Percentiles rank a stretch among this genome's conserved stretches.
phyloP scores from a whole-genome alignment of 2,113 vertebrate genomes.

The Rhinoderma darwinii region DNA sequence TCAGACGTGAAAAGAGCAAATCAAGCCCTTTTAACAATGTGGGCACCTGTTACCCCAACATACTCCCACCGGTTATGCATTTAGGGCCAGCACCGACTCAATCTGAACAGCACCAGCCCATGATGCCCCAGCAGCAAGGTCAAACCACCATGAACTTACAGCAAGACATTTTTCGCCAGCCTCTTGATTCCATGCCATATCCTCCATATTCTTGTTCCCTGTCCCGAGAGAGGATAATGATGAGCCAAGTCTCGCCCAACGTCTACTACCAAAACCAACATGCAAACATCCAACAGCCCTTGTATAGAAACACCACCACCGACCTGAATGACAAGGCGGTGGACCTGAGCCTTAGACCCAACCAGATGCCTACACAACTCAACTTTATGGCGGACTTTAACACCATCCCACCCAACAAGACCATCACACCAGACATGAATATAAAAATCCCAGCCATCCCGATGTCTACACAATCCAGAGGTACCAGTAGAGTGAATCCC shows the following conservation, averaged over 20 bases:
- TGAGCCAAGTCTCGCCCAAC: slow-evolving; percentile 58
- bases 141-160: not conserved
- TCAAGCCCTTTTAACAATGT: not conserved
- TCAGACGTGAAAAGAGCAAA: slow-evolving; percentile 78
- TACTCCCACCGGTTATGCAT: not conserved
- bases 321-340: slow-evolving; percentile 22
- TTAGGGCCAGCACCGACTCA: not conserved
- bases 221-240: not conserved
- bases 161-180: not conserved
- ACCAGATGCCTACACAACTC: slow-evolving; percentile 37
- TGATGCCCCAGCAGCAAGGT: not conserved
- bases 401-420: slow-evolving; percentile 79
- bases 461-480: not conserved
- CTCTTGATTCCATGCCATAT: not conserved
- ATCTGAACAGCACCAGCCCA: not conserved
- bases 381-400: slow-evolving; percentile 73
- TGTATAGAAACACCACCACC: slow-evolving; percentile 61
- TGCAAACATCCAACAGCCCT: slow-evolving; percentile 33
- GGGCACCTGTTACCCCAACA: not conserved
- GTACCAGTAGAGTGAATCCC: not conserved
- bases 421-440: slow-evolving; percentile 77
- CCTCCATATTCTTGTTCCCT: not conserved
- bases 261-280: slow-evolving; percentile 59
- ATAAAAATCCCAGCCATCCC: slow-evolving; percentile 76
- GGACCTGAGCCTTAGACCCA: slow-evolving; percentile 11